These are phyloP conservation scores for Horisme vitalbata DNA, from an alignment of 2,888 invertebrate genomes.

Conservation along the genomic window DNA sequence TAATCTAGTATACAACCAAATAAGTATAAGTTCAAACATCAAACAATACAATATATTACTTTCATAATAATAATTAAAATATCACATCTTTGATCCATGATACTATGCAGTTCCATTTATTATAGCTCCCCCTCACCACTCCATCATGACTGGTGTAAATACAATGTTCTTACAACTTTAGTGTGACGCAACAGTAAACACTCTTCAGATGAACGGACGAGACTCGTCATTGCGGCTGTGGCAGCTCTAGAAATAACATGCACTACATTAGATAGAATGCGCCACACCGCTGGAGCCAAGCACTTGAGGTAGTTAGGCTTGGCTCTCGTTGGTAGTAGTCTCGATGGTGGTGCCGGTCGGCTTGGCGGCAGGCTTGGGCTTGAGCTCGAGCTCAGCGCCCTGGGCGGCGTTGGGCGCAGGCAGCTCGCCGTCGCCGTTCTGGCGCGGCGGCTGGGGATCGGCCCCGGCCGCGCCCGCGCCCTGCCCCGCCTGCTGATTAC, in stretches of 20 bases:
- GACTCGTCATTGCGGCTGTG: slow-evolving; percentile 55
- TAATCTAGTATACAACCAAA: slow-evolving; percentile 47
- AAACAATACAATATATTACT: slow-evolving; percentile 60
- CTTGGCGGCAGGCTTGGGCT: slow-evolving; percentile 61
- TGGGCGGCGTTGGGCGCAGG: slow-evolving; percentile 31
- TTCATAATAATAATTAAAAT: slow-evolving; percentile 68
- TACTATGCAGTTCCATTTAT: slow-evolving; percentile 67
- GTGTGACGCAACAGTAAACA: slow-evolving; percentile 59
- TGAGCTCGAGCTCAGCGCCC: slow-evolving; percentile 48
- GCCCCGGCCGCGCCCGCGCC: slow-evolving; percentile 32
- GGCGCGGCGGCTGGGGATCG: slow-evolving; percentile 46
- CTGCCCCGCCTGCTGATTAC: slow-evolving; percentile 58
- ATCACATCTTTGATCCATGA: slow-evolving; percentile 78
- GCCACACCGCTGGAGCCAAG: slow-evolving; percentile 47
- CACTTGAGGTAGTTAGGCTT: slow-evolving; percentile 61
- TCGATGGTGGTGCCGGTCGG: slow-evolving; percentile 69
- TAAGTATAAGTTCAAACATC: slow-evolving; percentile 32
- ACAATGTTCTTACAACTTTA: slow-evolving; percentile 51
- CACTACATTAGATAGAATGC: slow-evolving; percentile 62
- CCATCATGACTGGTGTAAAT: slow-evolving; percentile 40
- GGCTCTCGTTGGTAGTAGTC: slow-evolving; percentile 78
- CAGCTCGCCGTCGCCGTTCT: slow-evolving; percentile 58
- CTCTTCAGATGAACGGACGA: slow-evolving; percentile 64
- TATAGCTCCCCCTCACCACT: slow-evolving; percentile 47
- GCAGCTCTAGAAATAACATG: slow-evolving; percentile 66